These are phyloP conservation scores for Aphelocoma coerulescens DNA, from an alignment of 2,113 vertebrate genomes.

Conservation along the genomic window DNA sequence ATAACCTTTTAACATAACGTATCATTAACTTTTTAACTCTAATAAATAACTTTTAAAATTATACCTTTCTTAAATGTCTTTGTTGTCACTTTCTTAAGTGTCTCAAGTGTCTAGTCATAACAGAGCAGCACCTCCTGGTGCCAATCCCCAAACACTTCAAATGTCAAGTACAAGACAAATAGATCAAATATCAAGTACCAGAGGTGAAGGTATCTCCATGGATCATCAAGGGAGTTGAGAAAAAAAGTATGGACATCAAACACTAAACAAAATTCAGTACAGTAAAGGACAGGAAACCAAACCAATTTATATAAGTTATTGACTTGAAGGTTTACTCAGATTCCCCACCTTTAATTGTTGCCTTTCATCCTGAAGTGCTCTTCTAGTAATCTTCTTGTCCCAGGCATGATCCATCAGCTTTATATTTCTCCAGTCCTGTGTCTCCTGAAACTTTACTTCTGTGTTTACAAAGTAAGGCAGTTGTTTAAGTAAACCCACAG, in stretches of 20 bases:
- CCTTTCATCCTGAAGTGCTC: neutral
- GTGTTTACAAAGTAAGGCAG: neutral
- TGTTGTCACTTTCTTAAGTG: neutral
- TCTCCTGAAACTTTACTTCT: neutral
- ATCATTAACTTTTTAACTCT: neutral
- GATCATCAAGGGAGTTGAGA: neutral
- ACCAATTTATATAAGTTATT: neutral
- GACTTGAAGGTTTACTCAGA: neutral
- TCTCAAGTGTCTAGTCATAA: neutral
- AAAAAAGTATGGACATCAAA: neutral
- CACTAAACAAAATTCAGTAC: neutral
- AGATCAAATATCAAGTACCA: neutral
- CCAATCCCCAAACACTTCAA: neutral
- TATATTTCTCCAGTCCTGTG: neutral
- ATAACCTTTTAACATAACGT: neutral
- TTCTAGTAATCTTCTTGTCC: neutral
- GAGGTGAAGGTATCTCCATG: neutral
- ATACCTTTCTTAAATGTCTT: neutral
- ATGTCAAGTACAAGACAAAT: neutral
- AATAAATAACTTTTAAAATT: neutral
- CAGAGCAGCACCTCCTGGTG: neutral
- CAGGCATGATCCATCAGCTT: neutral
- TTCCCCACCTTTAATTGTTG: neutral
- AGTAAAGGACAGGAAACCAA: neutral
- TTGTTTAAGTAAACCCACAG: neutral